Conservation (phyloP, 2,113 vertebrate genomes). For the Microtus ochrogaster region DNA sequence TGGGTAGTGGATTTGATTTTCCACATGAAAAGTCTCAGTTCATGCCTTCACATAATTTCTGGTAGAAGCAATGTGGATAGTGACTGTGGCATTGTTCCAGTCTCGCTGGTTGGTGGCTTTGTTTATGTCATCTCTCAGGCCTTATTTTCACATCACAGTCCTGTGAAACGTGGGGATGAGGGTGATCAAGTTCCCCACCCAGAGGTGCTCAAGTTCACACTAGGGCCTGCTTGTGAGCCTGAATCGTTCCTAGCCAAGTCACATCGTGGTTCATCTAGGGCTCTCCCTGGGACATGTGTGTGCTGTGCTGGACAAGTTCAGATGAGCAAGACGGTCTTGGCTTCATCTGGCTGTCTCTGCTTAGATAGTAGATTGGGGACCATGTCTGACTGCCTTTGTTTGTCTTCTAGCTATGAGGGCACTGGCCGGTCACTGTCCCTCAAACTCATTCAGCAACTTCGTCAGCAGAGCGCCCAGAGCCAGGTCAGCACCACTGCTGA, state of each 20-base stretch:
- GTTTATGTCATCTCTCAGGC: background rate
- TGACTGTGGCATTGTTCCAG: background rate
- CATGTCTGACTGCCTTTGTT: background rate
- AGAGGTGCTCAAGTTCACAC: background rate
- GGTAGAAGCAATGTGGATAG: fast-evolving
- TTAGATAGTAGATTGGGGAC: background rate
- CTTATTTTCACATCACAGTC: background rate
- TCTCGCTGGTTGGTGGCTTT: background rate
- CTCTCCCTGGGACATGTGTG: background rate
- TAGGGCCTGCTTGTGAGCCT: background rate
- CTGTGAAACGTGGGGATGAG: background rate
- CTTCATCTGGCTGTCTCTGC: background rate
- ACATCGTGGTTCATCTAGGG: background rate
- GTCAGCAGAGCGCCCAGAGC: constrained; percentile 95
- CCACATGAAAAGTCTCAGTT: background rate
- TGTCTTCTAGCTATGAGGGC: constrained; percentile 93
- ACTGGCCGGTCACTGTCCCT: constrained; percentile 97
- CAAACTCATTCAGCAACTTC: constrained; percentile 97
- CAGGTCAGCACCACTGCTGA: constrained; percentile 93
- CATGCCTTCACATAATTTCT: background rate
- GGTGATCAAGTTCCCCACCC: background rate
- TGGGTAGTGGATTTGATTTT: background rate
- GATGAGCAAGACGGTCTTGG: background rate
- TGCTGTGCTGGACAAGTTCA: background rate
- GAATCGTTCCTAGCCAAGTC: background rate